Evolutionary conservation across 1,140 invertebrate genomes (phyloP), one percentile per base, ranked within the genome.

Genomic region (Venturia canescens): DNA sequence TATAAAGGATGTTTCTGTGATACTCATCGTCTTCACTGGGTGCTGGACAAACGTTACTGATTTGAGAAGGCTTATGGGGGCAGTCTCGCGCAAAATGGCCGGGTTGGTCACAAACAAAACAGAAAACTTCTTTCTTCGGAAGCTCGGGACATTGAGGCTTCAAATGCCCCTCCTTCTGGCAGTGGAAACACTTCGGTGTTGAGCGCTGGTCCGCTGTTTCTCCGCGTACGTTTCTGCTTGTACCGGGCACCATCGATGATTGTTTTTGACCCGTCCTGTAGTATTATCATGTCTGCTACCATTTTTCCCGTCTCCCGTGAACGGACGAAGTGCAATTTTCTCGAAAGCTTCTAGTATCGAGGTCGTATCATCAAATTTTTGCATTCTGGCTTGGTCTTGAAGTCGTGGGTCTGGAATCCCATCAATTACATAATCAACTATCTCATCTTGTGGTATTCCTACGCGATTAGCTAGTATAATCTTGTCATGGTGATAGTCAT

Each of bases 371-470:
- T 29, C 13, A 69, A 70, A 67, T 16, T 44, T 70, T 44, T 79
- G 60, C 18, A 79, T 79, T 21, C 77, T 57, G 1, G 77, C 77
- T 48, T 79, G 77, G 23, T 79, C 38, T 23, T 69, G 60, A 23
- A 79, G 27, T n/a, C 27, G 2, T n/a, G 6, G 1, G 31, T 79
- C 77, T 44, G 77, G 77, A 26, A 79, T 79, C 13, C 77, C 77
- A 15, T 79, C 77, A 18, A 79, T 79, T 3, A 79, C 29, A 18
- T 79, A 69, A 4, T 79, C 66, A n/a, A 79, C 66, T 9, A 79
- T 3, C 38, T 79, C 63, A 16, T 79, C 77, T 18, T 79, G 63
- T 4, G 26, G 18, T 9, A 79, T 31, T n/a, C n/a, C 11, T 38
- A 79, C 34, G 13, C 77, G 77, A 79, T 79, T 67, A 18, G 6